Evolutionary conservation across 2,113 vertebrate genomes (phyloP).

Genomic region (Hippotragus niger): DNA sequence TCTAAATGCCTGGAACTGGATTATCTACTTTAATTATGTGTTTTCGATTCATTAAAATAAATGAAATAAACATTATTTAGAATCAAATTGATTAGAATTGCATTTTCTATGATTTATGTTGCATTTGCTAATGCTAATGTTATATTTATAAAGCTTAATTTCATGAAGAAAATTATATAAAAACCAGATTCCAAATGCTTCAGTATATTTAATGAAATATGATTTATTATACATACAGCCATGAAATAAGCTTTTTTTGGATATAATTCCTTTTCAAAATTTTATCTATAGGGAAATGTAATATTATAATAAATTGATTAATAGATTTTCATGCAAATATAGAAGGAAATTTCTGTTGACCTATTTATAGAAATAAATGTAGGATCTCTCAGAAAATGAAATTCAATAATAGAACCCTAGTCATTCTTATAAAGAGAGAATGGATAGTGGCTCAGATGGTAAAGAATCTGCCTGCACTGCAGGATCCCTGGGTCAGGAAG

Average conservation of each 20-base stretch:
- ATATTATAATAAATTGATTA: background rate
- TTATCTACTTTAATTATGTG: background rate
- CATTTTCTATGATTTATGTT: conserved; percentile 21
- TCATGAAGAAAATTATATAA: background rate
- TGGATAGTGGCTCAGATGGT: background rate
- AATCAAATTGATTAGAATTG: background rate
- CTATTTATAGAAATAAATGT: background rate
- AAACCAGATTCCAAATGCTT: background rate
- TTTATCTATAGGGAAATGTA: background rate
- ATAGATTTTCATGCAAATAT: background rate
- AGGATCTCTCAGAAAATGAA: background rate
- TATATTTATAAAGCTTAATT: background rate
- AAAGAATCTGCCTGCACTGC: background rate
- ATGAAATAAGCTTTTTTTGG: background rate
- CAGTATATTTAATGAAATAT: background rate
- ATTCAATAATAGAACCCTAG: background rate
- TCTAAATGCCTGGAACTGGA: background rate
- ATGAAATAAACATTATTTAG: background rate
- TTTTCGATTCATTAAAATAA: conserved; percentile 2
- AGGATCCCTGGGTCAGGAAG: background rate
- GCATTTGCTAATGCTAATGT: background rate
- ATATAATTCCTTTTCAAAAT: background rate
- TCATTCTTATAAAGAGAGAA: background rate
- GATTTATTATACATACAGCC: background rate
- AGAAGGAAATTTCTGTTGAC: background rate